phyloP scores from a whole-genome alignment of 2,113 vertebrate species.

The Panthera tigris region DNA sequence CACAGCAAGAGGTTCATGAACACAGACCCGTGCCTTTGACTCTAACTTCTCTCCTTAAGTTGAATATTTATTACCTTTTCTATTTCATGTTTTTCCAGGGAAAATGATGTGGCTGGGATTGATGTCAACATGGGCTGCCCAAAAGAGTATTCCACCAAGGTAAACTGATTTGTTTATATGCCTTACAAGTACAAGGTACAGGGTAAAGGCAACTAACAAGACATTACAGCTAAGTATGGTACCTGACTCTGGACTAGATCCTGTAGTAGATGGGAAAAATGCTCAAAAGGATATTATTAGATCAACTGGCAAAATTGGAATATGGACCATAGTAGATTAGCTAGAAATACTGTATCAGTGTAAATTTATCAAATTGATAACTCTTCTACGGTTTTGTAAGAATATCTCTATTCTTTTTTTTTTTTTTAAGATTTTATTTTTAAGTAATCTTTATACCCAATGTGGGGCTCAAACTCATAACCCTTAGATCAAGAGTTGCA shows the following conservation, averaged over 20 bases:
- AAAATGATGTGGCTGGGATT: constrained; percentile 95
- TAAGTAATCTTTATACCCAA: not conserved
- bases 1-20: not conserved
- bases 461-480: not conserved
- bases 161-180: constrained; percentile 75
- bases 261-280: not conserved
- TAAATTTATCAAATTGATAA: not conserved
- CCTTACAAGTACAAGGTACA: not conserved
- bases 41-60: constrained; percentile 16
- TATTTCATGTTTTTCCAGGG: constrained; percentile 82
- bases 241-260: not conserved
- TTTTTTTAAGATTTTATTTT: not conserved
- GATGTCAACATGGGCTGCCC: constrained; percentile 99
- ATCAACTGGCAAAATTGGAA: not conserved
- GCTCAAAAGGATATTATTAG: not conserved
- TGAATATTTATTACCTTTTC: constrained; percentile 44
- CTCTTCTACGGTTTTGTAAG: constrained; percentile 32
- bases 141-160: constrained; percentile 99
- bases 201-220: not conserved
- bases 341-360: not conserved
- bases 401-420: not conserved
- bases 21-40: not conserved
- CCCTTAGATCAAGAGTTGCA: not conserved
- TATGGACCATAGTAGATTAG: not conserved
- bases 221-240: not conserved